Evolutionary conservation across 1,140 invertebrate genomes (phyloP), one percentile per base, ranked within the genome.

Genomic region (Lasioglossum baleicum): DNA sequence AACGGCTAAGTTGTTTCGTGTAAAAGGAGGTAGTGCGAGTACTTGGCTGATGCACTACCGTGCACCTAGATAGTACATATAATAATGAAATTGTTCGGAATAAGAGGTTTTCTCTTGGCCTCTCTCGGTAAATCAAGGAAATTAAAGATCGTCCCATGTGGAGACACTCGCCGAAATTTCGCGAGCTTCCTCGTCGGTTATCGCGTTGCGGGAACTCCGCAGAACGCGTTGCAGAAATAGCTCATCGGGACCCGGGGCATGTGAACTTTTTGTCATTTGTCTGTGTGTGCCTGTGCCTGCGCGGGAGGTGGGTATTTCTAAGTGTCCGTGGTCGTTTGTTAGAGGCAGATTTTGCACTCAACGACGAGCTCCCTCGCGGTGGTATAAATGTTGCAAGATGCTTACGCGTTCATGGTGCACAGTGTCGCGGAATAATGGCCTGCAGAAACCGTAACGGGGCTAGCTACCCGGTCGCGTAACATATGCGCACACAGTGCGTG

Each of bases 331-430:
- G 61, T 64, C 61, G 61, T 64, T 64, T 64, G 13, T 64, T 31
- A 40, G 11, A 35, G 31, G 61, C 61, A 40, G 61, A 64, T 64
- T 64, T 64, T 17, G 31, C 15, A 40, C 61, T 40, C 31, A 40
- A 17, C 61, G 15, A 64, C 31, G 31, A 31, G 31, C 61, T 35
- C 13, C 15, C 31, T 31, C 26, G 51, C 4, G 31, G 13, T 20
- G 3, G 61, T 31, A 17, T 64, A 64, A 64, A 64, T 64, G 61
- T 64, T 64, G 31, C 61, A 64, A 40, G 61, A 64, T 40, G 20
- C 61, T 64, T 40, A 40, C 3, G 61, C 31, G 31, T 64, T 64
- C 61, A 64, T 26, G 61, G 31, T 31, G 61, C 61, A 31, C 61
- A 17, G 31, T 64, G 31, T 64, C 61, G 61, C 61, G 61, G 31